These are phyloP conservation scores for Amiota minor DNA, from an alignment of 2,888 invertebrate genomes.

Conservation along the genomic window DNA sequence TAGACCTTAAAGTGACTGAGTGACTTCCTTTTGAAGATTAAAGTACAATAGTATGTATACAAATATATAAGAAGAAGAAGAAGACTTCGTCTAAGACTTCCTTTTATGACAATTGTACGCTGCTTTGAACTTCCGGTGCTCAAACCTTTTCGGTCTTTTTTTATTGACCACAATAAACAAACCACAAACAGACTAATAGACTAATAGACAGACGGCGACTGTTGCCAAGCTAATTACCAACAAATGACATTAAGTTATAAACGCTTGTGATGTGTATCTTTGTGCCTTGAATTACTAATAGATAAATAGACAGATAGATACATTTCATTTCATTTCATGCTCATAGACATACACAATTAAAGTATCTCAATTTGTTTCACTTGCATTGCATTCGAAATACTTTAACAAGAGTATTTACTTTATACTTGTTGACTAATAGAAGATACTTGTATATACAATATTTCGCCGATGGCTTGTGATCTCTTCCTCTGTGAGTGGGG, in stretches of 20 bases:
- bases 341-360: neutral
- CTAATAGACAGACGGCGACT: conserved; percentile 23
- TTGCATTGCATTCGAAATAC: neutral
- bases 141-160: neutral
- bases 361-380: neutral
- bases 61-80: neutral
- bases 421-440: conserved; percentile 5
- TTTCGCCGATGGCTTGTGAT: conserved; percentile 18
- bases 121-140: conserved; percentile 53
- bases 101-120: conserved; percentile 1
- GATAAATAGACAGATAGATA: neutral
- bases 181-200: too few relatives aligned
- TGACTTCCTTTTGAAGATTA: too few relatives aligned
- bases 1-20: neutral
- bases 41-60: too few relatives aligned
- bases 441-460: conserved; percentile 2
- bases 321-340: too few relatives aligned
- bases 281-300: conserved; percentile 30
- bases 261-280: neutral
- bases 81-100: neutral
- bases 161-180: neutral
- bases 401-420: conserved; percentile 16
- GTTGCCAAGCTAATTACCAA: conserved; percentile 52
- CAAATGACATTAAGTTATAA: conserved; percentile 50
- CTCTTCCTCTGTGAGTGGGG: neutral